Evolutionary conservation across 2,113 vertebrate genomes (phyloP), one percentile per base, ranked within the genome.

Genomic region (Xenopus tropicalis): DNA sequence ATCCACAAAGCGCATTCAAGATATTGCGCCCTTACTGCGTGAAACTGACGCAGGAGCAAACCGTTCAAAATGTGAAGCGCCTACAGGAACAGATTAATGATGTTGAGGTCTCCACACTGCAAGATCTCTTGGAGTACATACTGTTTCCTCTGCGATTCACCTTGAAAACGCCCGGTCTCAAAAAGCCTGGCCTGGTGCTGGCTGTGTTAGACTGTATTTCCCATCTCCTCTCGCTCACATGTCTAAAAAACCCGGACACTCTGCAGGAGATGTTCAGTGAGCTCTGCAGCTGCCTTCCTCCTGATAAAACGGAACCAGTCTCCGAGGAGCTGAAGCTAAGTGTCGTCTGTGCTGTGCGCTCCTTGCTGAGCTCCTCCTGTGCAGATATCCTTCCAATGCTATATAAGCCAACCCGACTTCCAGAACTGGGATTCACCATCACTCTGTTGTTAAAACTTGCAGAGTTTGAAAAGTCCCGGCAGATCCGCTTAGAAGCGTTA

Each of bases 71-170:
- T 0, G 92, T 95, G 66, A 82, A 89, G 65, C 79, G 58, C 1
- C 85, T 99, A 63, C 85, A 82, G 11, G 48, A 72, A 3, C 91
- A 80, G 46, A 79, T 99, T 58, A 90, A 77, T 14, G 78, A 81
- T 0, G 86, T 97, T 13, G 83, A 92, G 0, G 91, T 91, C 79
- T 57, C 89, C 12, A 91, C 91, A 0, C 84, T 99, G 65, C 96
- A 98, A 86, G 90, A 94, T 67, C 93, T 99, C 43, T 94, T 96
- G 83, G 95, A 97, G 64, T 99, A 99, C 2, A 79, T 98, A 42
- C 92, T 98, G 56, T 99, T 98, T 78, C 96, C 96, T 3, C 84
- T 98, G 74, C 90, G 95, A 24, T 95, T 96, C 13, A 79, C 93
- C 57, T 91, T 99, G 24, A 92, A 91, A 83, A 83, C 85, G 7